These are phyloP conservation scores for Agriotes lineatus DNA, from an alignment of 2,888 invertebrate species.

Conservation along the genomic window DNA sequence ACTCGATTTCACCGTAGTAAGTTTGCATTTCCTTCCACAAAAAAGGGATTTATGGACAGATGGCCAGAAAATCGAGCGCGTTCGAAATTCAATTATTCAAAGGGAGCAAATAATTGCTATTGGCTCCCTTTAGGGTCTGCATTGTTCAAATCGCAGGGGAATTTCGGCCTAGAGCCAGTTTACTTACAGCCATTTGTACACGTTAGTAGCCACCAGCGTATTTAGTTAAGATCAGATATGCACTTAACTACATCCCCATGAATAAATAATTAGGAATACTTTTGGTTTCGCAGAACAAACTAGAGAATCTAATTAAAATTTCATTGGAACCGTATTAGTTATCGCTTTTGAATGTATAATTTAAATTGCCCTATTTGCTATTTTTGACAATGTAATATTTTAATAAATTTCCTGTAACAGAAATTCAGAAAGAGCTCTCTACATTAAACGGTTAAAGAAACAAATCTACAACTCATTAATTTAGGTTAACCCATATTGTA, in stretches of 20 bases:
- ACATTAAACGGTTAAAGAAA: no score
- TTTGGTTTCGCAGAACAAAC: conserved; percentile 18
- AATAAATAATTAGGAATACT: conserved; percentile 59
- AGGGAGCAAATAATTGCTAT: conserved; percentile 68
- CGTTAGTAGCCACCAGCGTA: conserved; percentile 52
- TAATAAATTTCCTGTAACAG: no score
- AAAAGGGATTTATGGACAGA: conserved; percentile 59
- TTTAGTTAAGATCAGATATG: conserved; percentile 60
- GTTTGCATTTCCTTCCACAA: conserved; percentile 7
- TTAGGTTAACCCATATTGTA: no score
- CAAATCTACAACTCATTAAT: no score
- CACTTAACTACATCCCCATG: conserved; percentile 63
- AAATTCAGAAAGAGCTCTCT: no score
- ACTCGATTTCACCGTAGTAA: neutral
- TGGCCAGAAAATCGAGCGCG: conserved; percentile 64
- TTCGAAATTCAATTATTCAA: conserved; percentile 67
- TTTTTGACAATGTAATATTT: no score
- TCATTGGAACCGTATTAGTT: no score
- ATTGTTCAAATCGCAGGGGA: conserved; percentile 48
- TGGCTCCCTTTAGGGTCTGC: conserved; percentile 59
- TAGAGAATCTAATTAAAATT: no score
- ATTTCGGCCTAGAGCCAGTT: conserved; percentile 39
- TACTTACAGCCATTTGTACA: conserved; percentile 48
- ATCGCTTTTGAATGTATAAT: no score
- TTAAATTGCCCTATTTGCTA: no score